Conservation (phyloP, 2,113 vertebrate species). For the Pseudorhombus dupliciocellatus region DNA sequence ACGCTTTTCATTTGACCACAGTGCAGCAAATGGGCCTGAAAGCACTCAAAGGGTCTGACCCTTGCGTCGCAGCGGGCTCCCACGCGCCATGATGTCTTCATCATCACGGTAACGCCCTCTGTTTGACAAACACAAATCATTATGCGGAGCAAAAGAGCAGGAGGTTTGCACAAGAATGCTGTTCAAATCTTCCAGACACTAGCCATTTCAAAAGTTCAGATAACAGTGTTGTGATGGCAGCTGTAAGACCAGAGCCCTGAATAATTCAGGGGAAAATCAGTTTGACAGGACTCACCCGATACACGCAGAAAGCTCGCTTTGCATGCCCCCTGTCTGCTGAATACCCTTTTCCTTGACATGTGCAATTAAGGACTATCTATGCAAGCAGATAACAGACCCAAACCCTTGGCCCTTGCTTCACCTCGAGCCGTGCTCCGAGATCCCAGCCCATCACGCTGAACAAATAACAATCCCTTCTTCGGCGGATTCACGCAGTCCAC, state of each 20-base stretch:
- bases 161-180: conserved; percentile 21
- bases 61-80: neutral
- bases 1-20: conserved; percentile 55
- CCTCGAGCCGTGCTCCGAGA: conserved; percentile 39
- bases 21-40: conserved; percentile 18
- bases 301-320: conserved; percentile 49
- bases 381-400: conserved; percentile 56
- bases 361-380: conserved; percentile 73
- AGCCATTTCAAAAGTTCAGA: conserved; percentile 40
- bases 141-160: conserved; percentile 26
- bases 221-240: conserved; percentile 32
- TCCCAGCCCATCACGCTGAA: conserved; percentile 45
- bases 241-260: conserved; percentile 44
- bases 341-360: conserved; percentile 63
- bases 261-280: conserved; percentile 51
- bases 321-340: conserved; percentile 41
- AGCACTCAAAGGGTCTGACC: conserved; percentile 16
- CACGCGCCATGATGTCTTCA: conserved; percentile 24
- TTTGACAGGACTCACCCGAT: conserved; percentile 53
- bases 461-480: conserved; percentile 64
- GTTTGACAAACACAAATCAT: conserved; percentile 29
- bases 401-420: conserved; percentile 50
- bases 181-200: conserved; percentile 33
- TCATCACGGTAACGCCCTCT: conserved; percentile 18
- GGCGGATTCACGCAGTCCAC: conserved; percentile 46